These are phyloP conservation scores for Pteropus alecto DNA, from an alignment of 2,113 vertebrate genomes.

Conservation along the genomic window DNA sequence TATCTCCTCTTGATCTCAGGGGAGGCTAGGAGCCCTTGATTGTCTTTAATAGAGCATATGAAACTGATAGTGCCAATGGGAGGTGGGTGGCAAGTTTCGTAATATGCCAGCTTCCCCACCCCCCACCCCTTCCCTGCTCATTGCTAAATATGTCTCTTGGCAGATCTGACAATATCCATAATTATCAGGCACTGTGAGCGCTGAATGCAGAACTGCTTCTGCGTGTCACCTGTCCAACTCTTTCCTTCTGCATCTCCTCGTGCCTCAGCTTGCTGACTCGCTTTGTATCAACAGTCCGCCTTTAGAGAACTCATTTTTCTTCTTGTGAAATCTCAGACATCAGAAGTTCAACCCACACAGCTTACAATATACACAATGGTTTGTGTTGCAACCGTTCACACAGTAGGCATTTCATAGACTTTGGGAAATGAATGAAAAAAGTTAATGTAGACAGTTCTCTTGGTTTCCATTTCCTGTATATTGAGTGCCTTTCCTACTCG, in stretches of 20 bases:
- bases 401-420: conserved; percentile 38
- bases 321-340: conserved; percentile 1
- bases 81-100: conserved; percentile 62
- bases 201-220: not conserved
- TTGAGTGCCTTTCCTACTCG: not conserved
- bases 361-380: not conserved
- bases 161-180: conserved; percentile 45
- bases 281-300: not conserved
- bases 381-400: not conserved
- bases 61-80: conserved; percentile 64
- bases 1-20: conserved; percentile 74
- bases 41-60: conserved; percentile 67
- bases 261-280: conserved; percentile 38
- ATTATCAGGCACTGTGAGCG: conserved; percentile 41
- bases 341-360: not conserved
- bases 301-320: conserved; percentile 38
- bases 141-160: conserved; percentile 64
- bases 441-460: not conserved
- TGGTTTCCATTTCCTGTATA: not conserved
- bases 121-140: not conserved
- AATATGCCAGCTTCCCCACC: not conserved
- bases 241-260: not conserved
- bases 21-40: conserved; percentile 65
- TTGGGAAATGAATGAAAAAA: not conserved
- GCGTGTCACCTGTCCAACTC: conserved; percentile 36